Percentiles rank a stretch among this genome's conserved stretches.
Evolutionary conservation across 2,797 vertebrate species (phyloP).

Genomic region (Rhyacichthys aspro): DNA sequence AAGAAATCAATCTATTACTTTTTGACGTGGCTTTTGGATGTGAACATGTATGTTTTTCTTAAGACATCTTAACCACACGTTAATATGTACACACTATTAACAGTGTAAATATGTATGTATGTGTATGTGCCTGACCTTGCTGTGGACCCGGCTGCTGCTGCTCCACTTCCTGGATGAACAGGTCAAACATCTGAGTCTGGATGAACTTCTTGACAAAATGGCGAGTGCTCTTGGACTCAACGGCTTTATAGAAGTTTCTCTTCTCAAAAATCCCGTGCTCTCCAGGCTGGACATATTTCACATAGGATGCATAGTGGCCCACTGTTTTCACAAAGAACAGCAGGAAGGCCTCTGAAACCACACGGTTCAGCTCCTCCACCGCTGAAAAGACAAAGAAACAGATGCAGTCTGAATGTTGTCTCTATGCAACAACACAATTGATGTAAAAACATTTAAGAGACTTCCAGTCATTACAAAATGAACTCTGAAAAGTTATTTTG

Average conservation of each 20-base stretch:
- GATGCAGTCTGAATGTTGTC: no score
- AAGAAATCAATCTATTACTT: no score
- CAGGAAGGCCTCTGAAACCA: conserved; percentile 90
- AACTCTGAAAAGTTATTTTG: no score
- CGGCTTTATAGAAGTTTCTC: conserved; percentile 85
- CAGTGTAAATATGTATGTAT: background rate
- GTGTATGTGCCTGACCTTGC: conserved; percentile 77
- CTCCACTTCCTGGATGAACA: conserved; percentile 93
- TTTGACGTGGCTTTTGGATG: no score
- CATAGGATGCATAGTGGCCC: conserved; percentile 84
- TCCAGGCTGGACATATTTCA: conserved; percentile 63
- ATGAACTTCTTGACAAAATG: conserved; percentile 90
- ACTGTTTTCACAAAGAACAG: conserved; percentile 89
- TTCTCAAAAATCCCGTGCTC: conserved; percentile 81
- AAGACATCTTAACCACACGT: no score
- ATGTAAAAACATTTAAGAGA: no score
- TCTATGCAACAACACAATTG: no score
- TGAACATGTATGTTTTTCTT: no score
- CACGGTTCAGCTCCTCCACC: conserved; percentile 85
- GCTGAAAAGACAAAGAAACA: conserved; percentile 64
- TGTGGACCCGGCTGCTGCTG: conserved; percentile 83
- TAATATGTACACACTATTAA: no score
- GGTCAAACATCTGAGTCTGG: conserved; percentile 92
- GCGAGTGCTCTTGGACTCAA: conserved; percentile 83
- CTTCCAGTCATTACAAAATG: no score